Conservation (phyloP, 2,113 vertebrate genomes). For the Malurus elegans region DNA sequence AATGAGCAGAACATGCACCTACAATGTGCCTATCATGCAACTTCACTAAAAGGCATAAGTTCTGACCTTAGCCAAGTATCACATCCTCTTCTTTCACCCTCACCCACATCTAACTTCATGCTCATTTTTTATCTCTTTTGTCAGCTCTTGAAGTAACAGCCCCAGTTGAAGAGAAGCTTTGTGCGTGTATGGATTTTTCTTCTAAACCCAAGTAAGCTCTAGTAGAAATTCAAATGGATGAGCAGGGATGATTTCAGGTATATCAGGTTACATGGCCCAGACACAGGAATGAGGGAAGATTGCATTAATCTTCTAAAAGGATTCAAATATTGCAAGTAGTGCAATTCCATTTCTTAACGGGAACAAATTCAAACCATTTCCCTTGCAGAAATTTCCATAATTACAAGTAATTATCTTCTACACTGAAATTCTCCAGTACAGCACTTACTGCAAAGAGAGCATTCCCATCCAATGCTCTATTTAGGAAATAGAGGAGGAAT, state of each 20-base stretch:
- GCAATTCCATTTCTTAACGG: slow-evolving; percentile 65
- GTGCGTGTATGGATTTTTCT: neutral
- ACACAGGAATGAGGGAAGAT: slow-evolving; percentile 57
- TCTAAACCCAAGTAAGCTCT: slow-evolving; percentile 30
- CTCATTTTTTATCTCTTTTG: neutral
- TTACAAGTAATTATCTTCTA: slow-evolving; percentile 72
- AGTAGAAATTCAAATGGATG: slow-evolving; percentile 43
- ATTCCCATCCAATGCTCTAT: slow-evolving; percentile 50
- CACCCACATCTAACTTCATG: neutral
- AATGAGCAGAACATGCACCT: neutral
- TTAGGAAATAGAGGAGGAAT: slow-evolving; percentile 55
- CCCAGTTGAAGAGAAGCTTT: slow-evolving; percentile 4
- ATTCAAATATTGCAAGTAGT: slow-evolving; percentile 60
- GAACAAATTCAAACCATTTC: slow-evolving; percentile 72
- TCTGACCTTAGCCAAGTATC: neutral
- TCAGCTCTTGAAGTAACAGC: neutral
- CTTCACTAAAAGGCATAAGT: neutral
- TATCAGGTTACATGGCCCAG: slow-evolving; percentile 52
- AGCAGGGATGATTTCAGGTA: slow-evolving; percentile 45
- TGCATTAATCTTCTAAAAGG: slow-evolving; percentile 64
- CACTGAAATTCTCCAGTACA: slow-evolving; percentile 62
- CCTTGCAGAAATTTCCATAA: slow-evolving; percentile 70
- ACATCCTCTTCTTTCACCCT: neutral
- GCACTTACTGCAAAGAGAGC: slow-evolving; percentile 60
- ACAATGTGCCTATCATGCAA: fast-evolving